Evolutionary conservation across 1,140 invertebrate genomes (phyloP).

Genomic region (Saccostrea cuccullata): DNA sequence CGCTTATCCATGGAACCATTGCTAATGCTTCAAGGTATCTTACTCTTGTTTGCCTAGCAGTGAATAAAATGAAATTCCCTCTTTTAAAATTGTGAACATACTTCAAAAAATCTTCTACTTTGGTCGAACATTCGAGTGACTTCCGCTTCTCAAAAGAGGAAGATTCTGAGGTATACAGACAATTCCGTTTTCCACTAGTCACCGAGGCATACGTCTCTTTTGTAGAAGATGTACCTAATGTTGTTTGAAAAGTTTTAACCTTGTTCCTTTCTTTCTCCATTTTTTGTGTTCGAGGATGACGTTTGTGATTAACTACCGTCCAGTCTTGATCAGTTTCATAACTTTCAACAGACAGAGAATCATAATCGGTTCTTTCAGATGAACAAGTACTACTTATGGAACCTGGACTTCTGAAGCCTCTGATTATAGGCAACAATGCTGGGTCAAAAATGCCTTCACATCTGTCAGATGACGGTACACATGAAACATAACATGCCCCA

Average conservation of each 20-base stretch:
- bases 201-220: not conserved
- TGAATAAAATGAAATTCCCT: slow-evolving; percentile 30
- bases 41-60: not conserved
- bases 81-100: slow-evolving; percentile 27
- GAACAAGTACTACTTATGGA: not conserved
- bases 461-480: not conserved
- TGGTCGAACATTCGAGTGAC: not conserved
- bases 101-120: slow-evolving; percentile 17
- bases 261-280: not conserved
- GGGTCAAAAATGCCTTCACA: not conserved
- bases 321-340: not conserved
- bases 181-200: not conserved
- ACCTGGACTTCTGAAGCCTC: not conserved
- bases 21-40: slow-evolving; percentile 51
- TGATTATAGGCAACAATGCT: not conserved
- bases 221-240: not conserved
- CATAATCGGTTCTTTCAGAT: not conserved
- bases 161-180: not conserved
- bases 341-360: not conserved
- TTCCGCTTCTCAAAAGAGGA: not conserved
- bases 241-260: not conserved
- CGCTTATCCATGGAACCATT: slow-evolving; percentile 56
- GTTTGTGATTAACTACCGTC: not conserved
- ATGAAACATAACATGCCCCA: not conserved
- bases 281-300: not conserved